Evolutionary conservation across 2,113 vertebrate genomes (phyloP), one percentile per base, ranked within the genome.

Genomic region (Furnarius figulus): DNA sequence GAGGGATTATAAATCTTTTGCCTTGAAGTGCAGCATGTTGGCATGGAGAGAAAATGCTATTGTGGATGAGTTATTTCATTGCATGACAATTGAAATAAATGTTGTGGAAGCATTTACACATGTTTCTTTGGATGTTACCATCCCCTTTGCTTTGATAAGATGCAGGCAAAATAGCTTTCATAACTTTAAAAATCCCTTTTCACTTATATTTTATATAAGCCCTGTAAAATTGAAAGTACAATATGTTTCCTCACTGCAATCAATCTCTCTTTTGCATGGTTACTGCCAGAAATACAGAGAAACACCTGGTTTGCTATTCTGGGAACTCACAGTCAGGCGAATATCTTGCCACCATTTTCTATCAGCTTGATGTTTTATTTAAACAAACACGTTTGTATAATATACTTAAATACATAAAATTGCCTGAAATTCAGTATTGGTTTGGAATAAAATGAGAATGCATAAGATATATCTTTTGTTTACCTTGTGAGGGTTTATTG

Each of bases 41-140:
- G 68, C 90, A 86, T 62, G 44, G 83, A 95, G 50, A 91, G 67
- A 31, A 81, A 93, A 65, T 58, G 39, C 39, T 95, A 20, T 92
- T 76, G 80, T 83, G 58, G 90, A 96, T 95, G 87, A 96, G 81
- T 89, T 95, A 94, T 96, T 96, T 94, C 91, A 92, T 93, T 91
- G 85, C 80, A 93, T 79, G 84, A 90, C 91, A 93, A 88, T 76
- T 92, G 77, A 95, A 96, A 96, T 62, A 72, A 82, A 88, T 95
- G 78, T 94, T 92, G 81, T 93, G 81, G 95, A 97, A 97, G 78
- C 68, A 87, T 86, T 97, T 97, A 95, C 88, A 96, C 79, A 78
- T 80, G 70, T 94, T 97, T 68, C 85, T 92, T 84, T 93, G 78
- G 75, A 88, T 90, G 66, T 90, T 91, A 73, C 58, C 58, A 77